phyloP scores from a whole-genome alignment of 2,888 invertebrate genomes.

The Anagyrus pseudococci region DNA sequence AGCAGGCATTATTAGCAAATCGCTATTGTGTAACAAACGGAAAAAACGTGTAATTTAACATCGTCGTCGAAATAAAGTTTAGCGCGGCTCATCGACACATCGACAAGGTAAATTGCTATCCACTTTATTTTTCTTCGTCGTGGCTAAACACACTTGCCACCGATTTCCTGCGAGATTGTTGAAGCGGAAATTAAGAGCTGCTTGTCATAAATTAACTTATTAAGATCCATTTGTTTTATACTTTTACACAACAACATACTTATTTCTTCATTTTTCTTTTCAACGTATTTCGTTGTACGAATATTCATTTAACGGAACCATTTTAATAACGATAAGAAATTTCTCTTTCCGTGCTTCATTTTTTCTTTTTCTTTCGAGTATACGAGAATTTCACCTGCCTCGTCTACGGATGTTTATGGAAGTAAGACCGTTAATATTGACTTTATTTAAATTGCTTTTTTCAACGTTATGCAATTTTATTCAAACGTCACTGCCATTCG shows the following conservation, averaged over 20 bases:
- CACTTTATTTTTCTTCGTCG: background rate
- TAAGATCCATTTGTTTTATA: background rate
- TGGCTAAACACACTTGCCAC: background rate
- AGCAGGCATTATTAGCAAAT: background rate
- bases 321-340: too few species aligned
- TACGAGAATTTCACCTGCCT: too few species aligned
- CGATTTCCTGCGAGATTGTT: background rate
- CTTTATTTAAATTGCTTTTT: too few species aligned
- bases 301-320: too few species aligned
- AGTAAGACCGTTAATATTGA: too few species aligned
- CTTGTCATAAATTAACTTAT: background rate
- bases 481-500: too few species aligned
- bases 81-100: background rate
- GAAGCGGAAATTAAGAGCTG: conserved; percentile 3
- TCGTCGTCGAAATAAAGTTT: background rate
- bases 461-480: too few species aligned
- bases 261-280: conserved; percentile 6
- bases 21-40: conserved; percentile 1
- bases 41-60: conserved; percentile 5
- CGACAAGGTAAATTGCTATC: background rate
- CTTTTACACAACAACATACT: background rate
- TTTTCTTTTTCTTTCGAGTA: too few species aligned
- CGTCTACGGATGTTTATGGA: too few species aligned
- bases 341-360: too few species aligned
- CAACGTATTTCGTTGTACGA: too few species aligned